These are phyloP conservation scores for Brachylomia viminalis DNA, from an alignment of 2,888 invertebrate genomes.

Conservation along the genomic window DNA sequence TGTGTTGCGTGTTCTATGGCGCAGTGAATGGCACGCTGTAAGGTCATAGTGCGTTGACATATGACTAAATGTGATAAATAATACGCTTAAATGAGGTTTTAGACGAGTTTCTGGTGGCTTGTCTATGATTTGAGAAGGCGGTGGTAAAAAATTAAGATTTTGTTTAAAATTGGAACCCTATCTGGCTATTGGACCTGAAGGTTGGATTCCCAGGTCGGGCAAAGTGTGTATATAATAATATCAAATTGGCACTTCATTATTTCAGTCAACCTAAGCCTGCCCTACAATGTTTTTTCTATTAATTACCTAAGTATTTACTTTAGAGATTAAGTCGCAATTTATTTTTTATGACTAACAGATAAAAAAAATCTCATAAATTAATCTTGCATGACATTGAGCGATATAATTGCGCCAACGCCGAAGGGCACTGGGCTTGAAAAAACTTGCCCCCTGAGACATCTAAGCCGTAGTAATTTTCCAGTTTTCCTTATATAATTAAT, in stretches of 20 bases:
- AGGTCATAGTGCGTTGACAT: conserved; percentile 70
- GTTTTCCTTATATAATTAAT: conserved; percentile 62
- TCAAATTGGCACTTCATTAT: background rate
- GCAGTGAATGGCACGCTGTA: conserved; percentile 69
- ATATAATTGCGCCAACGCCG: conserved; percentile 55
- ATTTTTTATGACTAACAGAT: conserved; percentile 33
- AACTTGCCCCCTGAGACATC: conserved; percentile 47
- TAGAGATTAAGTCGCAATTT: conserved; percentile 17
- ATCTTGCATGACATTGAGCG: conserved; percentile 65
- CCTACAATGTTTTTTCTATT: background rate
- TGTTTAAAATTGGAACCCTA: conserved; percentile 16
- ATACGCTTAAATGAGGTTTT: conserved; percentile 38
- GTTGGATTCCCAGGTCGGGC: too few species aligned
- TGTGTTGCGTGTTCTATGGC: conserved; percentile 76
- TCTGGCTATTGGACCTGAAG: too few species aligned
- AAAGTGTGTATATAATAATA: too few species aligned
- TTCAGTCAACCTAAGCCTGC: background rate
- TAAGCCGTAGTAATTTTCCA: conserved; percentile 57
- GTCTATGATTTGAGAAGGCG: background rate
- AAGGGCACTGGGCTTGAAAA: conserved; percentile 61
- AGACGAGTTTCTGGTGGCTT: conserved; percentile 14
- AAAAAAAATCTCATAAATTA: conserved; percentile 55
- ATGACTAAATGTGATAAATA: conserved; percentile 57
- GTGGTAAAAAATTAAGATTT: background rate
- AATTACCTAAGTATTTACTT: background rate